Conservation (phyloP, 2,888 invertebrate genomes). For the Caenorhabditis panamensis region DNA sequence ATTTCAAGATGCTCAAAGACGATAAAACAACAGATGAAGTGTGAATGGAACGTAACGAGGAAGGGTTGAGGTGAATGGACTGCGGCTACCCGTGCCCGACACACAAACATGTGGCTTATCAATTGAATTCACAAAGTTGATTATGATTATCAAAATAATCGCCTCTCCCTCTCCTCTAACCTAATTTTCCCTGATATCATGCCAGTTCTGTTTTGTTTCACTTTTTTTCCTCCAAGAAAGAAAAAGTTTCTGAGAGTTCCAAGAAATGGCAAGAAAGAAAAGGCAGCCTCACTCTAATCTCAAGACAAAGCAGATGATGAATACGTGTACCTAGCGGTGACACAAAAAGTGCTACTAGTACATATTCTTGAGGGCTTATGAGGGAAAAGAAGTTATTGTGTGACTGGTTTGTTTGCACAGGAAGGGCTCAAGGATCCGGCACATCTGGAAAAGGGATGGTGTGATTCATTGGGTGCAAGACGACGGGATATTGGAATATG, state of each 20-base stretch:
- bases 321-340: background rate
- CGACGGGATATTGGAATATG: too few species aligned
- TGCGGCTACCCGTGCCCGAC: background rate
- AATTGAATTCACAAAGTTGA: conserved; percentile 44
- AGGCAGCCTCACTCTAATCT: conserved; percentile 18
- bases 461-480: background rate
- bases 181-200: too few species aligned
- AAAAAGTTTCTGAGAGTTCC: background rate
- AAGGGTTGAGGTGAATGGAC: background rate
- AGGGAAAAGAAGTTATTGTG: background rate
- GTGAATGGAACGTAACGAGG: background rate
- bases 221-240: background rate
- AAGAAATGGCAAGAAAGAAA: background rate
- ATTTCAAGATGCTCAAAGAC: too few species aligned
- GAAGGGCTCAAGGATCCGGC: conserved; percentile 6
- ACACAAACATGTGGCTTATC: conserved; percentile 36
- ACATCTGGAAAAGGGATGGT: too few species aligned
- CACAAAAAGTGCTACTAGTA: conserved; percentile 34
- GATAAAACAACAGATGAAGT: background rate
- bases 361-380: conserved; percentile 12
- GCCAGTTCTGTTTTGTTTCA: too few species aligned
- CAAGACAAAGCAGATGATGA: conserved; percentile 5
- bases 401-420: conserved; percentile 19
- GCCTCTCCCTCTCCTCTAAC: background rate
- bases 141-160: conserved; percentile 51